A percentile compares a stretch with the other conserved stretches of the same genome.
Evolutionary conservation across 2,797 vertebrate species (phyloP).

Genomic region (Sebastes trivittatus): DNA sequence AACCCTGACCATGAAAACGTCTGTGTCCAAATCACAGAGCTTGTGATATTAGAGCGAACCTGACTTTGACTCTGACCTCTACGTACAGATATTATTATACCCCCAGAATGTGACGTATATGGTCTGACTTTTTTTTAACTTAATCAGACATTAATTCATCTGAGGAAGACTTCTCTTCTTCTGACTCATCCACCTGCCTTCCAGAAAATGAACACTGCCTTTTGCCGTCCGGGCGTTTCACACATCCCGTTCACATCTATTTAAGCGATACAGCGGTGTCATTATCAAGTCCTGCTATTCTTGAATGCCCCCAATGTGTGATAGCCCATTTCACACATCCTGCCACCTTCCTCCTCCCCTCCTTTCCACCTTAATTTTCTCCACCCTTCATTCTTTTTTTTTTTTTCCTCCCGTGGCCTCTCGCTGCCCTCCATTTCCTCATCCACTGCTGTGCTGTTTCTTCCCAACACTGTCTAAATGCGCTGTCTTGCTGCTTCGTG

Average conservation of each 20-base stretch:
- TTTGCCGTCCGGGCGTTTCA: slow-evolving; percentile 44
- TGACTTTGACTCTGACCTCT: slow-evolving; percentile 38
- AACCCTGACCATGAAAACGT: slow-evolving; percentile 52
- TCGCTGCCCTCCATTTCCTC: slow-evolving; percentile 24
- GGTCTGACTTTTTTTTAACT: neutral
- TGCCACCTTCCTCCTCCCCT: slow-evolving; percentile 14
- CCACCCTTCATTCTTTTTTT: neutral
- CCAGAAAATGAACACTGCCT: slow-evolving; percentile 33
- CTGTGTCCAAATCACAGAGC: slow-evolving; percentile 41
- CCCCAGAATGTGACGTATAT: neutral
- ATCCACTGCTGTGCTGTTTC: slow-evolving; percentile 1
- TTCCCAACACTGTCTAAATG: slow-evolving; percentile 15
- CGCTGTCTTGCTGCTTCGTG: slow-evolving; percentile 29
- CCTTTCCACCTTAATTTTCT: slow-evolving; percentile 23
- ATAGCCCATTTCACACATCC: slow-evolving; percentile 57
- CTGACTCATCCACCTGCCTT: slow-evolving; percentile 48
- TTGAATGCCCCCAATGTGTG: slow-evolving; percentile 46
- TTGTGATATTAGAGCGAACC: slow-evolving; percentile 21
- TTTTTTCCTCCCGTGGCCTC: neutral
- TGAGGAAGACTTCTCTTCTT: neutral
- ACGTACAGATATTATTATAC: neutral
- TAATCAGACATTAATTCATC: neutral
- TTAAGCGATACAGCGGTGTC: slow-evolving; percentile 39
- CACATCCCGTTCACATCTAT: slow-evolving; percentile 48
- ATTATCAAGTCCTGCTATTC: slow-evolving; percentile 47